Evolutionary conservation across 2,888 invertebrate genomes (phyloP).

Genomic region (Scrobipalpa atriplicella): DNA sequence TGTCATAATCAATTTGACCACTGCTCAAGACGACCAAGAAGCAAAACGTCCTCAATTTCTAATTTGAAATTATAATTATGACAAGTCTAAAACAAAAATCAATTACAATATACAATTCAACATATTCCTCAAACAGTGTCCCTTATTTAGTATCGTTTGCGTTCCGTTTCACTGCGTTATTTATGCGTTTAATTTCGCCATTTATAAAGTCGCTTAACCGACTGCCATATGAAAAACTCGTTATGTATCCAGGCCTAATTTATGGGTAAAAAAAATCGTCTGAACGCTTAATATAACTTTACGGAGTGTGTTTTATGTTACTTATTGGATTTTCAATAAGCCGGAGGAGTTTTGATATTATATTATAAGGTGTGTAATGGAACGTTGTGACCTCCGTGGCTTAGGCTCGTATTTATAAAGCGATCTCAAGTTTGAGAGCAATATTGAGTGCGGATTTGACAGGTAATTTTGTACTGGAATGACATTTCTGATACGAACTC

Average conservation of each 20-base stretch:
- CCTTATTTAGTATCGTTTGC: slow-evolving; percentile 9
- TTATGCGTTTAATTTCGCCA: slow-evolving; percentile 79
- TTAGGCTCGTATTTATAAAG: no score
- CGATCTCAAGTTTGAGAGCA: no score
- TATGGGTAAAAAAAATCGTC: slow-evolving; percentile 71
- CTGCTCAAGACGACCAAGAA: no score
- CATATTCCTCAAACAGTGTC: slow-evolving; percentile 5
- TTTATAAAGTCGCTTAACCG: slow-evolving; percentile 67
- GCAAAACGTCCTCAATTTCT: no score
- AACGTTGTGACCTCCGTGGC: not conserved
- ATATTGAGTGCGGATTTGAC: no score
- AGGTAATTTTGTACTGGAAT: no score
- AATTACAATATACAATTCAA: not conserved
- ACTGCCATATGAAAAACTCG: slow-evolving; percentile 74
- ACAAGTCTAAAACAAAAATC: no score
- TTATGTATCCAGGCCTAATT: slow-evolving; percentile 68
- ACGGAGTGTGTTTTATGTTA: slow-evolving; percentile 38
- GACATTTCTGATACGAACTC: no score
- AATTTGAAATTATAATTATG: no score
- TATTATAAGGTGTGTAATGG: not conserved
- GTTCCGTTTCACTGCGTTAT: slow-evolving; percentile 54
- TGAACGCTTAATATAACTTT: slow-evolving; percentile 54
- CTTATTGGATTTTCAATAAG: slow-evolving; percentile 14
- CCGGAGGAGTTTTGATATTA: not conserved
- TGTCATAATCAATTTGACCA: no score